Conservation (phyloP, 1,140 invertebrate genomes). For the Eubasilissa regina region DNA sequence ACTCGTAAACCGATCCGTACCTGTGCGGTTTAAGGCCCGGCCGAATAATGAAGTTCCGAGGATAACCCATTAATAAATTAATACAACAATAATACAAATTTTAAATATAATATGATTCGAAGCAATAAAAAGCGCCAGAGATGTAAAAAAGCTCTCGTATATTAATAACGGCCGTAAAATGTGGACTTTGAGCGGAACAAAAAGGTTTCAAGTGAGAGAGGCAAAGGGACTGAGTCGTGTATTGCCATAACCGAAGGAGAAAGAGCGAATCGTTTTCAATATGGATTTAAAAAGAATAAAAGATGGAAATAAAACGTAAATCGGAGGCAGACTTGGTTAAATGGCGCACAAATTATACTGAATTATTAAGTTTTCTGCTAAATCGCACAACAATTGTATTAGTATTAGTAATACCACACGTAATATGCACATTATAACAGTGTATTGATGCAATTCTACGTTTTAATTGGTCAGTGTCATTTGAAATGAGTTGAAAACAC, state of each 20-base stretch:
- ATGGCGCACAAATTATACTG: too few relatives aligned
- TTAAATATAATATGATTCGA: constrained; percentile 37
- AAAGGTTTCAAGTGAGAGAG: background rate
- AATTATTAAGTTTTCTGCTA: too few relatives aligned
- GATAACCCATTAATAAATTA: constrained; percentile 39
- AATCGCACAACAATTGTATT: too few relatives aligned
- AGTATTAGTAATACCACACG: too few relatives aligned
- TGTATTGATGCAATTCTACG: too few relatives aligned
- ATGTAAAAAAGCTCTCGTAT: constrained; percentile 15
- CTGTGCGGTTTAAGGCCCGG: constrained; percentile 16
- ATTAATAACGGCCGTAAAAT: constrained; percentile 42
- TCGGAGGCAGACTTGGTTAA: too few relatives aligned
- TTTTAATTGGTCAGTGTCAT: too few relatives aligned
- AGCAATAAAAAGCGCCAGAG: constrained; percentile 31
- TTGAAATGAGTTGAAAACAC: too few relatives aligned
- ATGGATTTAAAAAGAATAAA: constrained; percentile 16
- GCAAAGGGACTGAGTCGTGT: too few relatives aligned
- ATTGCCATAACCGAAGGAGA: too few relatives aligned
- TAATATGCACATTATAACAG: too few relatives aligned
- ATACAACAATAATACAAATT: constrained; percentile 41
- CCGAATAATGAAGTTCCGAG: constrained; percentile 25
- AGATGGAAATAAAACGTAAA: background rate
- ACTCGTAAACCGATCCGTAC: constrained; percentile 45
- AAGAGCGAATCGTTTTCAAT: background rate
- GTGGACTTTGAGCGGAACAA: constrained; percentile 9